Evolutionary conservation across 2,888 invertebrate species (phyloP).

Genomic region (Serripes groenlandicus): DNA sequence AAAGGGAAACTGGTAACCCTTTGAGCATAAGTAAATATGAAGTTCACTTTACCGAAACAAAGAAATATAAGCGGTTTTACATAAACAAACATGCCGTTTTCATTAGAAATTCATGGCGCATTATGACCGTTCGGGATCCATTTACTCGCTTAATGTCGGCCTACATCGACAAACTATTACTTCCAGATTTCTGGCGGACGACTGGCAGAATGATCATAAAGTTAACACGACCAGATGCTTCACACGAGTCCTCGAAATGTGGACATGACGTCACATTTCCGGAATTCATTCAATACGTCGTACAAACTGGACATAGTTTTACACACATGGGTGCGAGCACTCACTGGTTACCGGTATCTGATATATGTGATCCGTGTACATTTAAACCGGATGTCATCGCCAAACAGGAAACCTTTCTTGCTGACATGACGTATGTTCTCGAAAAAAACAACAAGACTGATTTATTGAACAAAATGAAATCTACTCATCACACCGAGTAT

Average conservation of each 20-base stretch:
- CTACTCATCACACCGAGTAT: slow-evolving; percentile 39
- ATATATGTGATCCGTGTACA: slow-evolving; percentile 72
- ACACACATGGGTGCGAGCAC: slow-evolving; percentile 50
- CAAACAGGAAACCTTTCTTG: slow-evolving; percentile 69
- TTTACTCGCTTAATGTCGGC: slow-evolving; percentile 74
- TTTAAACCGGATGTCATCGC: slow-evolving; percentile 68
- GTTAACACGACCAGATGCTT: slow-evolving; percentile 22
- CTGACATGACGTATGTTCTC: slow-evolving; percentile 62
- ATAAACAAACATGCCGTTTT: slow-evolving; percentile 29
- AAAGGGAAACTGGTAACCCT: slow-evolving; percentile 28
- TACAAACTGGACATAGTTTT: slow-evolving; percentile 32
- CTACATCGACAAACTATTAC: slow-evolving; percentile 74
- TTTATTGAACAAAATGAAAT: slow-evolving; percentile 19
- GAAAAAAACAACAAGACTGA: slow-evolving; percentile 48
- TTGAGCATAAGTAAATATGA: slow-evolving; percentile 60
- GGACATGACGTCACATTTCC: slow-evolving; percentile 74
- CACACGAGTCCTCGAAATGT: slow-evolving; percentile 48
- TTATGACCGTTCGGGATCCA: slow-evolving; percentile 73
- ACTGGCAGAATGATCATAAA: slow-evolving; percentile 58
- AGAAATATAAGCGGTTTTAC: neutral
- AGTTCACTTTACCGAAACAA: slow-evolving; percentile 25
- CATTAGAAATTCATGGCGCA: slow-evolving; percentile 41
- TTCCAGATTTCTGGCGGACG: slow-evolving; percentile 74
- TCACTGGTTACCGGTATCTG: slow-evolving; percentile 74
- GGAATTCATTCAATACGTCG: slow-evolving; percentile 69